Conservation (phyloP, 2,888 invertebrate species). For the Phortica okadai region DNA sequence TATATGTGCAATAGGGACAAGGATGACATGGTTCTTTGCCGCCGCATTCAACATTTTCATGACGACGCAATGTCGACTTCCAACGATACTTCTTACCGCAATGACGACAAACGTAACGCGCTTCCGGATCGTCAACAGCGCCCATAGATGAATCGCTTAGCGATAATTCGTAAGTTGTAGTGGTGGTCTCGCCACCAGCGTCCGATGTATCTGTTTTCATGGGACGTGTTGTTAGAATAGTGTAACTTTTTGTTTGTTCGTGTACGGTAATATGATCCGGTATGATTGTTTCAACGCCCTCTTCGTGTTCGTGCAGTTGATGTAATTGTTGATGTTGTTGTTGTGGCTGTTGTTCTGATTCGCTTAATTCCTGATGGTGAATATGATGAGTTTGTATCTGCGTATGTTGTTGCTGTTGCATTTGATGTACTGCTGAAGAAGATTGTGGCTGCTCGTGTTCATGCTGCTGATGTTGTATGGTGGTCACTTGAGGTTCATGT, state of each 20-base stretch:
- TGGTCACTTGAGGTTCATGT: conserved; percentile 60
- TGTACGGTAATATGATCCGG: conserved; percentile 69
- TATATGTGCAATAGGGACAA: conserved; percentile 87
- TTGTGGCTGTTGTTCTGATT: conserved; percentile 45
- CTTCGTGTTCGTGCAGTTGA: conserved; percentile 66
- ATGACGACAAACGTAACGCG: conserved; percentile 86
- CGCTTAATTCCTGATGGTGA: conserved; percentile 41
- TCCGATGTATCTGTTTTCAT: conserved; percentile 73
- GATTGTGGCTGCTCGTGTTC: conserved; percentile 60
- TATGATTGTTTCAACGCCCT: conserved; percentile 68
- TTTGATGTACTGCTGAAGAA: conserved; percentile 47
- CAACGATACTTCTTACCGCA: conserved; percentile 91
- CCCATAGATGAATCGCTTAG: conserved; percentile 75
- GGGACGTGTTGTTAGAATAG: conserved; percentile 74
- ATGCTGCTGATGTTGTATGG: conserved; percentile 46
- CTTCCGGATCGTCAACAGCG: conserved; percentile 77
- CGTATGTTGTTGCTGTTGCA: conserved; percentile 58
- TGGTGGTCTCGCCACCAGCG: conserved; percentile 62
- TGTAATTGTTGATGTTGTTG: conserved; percentile 55
- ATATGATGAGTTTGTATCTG: conserved; percentile 56
- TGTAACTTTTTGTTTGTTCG: conserved; percentile 74
- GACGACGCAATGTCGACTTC: conserved; percentile 89
- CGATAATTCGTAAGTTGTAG: conserved; percentile 74
- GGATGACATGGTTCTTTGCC: conserved; percentile 89
- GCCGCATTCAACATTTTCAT: conserved; percentile 90